A percentile compares a stretch with the other conserved stretches of the same genome.
Conservation (phyloP, 2,113 vertebrate genomes). For the Desmodus rotundus region DNA sequence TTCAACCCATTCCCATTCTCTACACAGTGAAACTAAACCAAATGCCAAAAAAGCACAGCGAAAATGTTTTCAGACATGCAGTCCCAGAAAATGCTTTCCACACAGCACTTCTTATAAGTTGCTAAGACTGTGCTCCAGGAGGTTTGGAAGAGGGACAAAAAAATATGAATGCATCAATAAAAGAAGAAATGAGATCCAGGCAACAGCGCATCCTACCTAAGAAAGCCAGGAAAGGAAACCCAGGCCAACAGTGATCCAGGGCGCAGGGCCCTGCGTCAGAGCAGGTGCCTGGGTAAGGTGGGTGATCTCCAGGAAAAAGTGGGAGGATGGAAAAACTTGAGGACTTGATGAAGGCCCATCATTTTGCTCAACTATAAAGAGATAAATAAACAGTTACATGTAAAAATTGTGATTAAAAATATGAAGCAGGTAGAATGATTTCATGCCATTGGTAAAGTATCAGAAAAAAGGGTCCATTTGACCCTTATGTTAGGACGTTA, state of each 20-base stretch:
- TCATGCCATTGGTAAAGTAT: not conserved
- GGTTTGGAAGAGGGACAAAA: not conserved
- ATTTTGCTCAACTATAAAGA: not conserved
- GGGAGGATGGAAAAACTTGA: not conserved
- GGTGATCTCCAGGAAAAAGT: not conserved
- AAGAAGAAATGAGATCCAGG: not conserved
- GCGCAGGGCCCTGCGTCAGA: fast-evolving
- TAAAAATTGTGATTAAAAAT: not conserved
- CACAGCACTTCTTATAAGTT: not conserved
- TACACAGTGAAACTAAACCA: not conserved
- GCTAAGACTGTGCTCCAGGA: not conserved
- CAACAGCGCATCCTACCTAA: not conserved
- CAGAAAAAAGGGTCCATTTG: not conserved
- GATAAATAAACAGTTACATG: not conserved
- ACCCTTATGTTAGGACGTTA: not conserved
- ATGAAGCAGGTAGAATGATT: not conserved
- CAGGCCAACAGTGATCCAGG: not conserved
- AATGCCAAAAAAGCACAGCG: not conserved
- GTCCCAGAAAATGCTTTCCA: not conserved
- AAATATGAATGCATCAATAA: not conserved
- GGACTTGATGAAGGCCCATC: not conserved
- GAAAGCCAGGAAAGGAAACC: not conserved
- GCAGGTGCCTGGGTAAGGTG: not conserved
- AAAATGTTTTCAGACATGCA: not conserved
- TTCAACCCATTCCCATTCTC: not conserved